Evolutionary conservation across 2,113 vertebrate species (phyloP), one percentile per base, ranked within the genome.

Genomic region (Perognathus longimembris): DNA sequence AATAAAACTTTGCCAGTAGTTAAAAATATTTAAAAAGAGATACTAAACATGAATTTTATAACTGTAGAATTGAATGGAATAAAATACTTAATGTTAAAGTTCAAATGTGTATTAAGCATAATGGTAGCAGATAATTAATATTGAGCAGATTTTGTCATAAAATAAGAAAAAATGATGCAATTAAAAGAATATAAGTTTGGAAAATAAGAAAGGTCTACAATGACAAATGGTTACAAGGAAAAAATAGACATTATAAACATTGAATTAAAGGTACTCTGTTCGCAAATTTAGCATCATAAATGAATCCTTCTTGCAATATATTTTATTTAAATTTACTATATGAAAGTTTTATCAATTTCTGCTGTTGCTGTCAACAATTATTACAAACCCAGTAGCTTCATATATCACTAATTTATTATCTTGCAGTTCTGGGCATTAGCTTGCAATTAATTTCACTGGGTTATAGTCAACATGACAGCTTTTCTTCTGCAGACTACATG

Each of bases 191-290:
- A 67, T 10, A 40, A 36, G 10, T 7, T 57, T 84, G 80, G n/a
- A 94, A 91, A 95, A 79, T 82, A 88, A 92, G 38, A 78, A 78
- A 59, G 38, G 40, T 61, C 24, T 87, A 54, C 36, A 95, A 36
- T 75, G 71, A 73, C 61, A 79, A 57, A 90, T 59, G 66, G 4
- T 3, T 66, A 76, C 18, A 90, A 85, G 77, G 24, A 22, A 93
- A 87, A 54, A 54, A 54, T 54, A 18, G 88, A 40, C n/a, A 78
- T 82, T 80, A 89, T 38, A 80, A 89, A 74, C 9, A 1, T 30
- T 77, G 36, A 85, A 38, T 77, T 75, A 42, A 89, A 93, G 18
- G 40, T 69, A 91, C 15, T 84, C 34, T 75, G 34, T 14, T 87
- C 20, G 69, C 81, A 79, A 81, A 14, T 1, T 74, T 36, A 76